Percentiles rank a stretch among this genome's conserved stretches.
These are phyloP conservation scores for Chamaetylas fuelleborni DNA, from an alignment of 2,113 vertebrate genomes.

Conservation along the genomic window DNA sequence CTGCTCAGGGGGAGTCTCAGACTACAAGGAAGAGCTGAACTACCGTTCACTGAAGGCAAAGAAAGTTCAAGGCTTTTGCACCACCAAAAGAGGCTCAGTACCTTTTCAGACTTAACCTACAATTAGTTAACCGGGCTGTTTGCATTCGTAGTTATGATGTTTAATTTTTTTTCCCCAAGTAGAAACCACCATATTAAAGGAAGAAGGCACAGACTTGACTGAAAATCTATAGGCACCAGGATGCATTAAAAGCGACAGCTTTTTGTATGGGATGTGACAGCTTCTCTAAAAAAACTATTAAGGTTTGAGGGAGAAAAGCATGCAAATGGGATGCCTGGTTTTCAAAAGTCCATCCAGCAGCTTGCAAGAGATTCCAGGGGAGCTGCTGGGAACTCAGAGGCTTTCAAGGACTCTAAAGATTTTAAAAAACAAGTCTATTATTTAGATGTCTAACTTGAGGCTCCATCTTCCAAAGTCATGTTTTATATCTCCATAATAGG, in stretches of 20 bases:
- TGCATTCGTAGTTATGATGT: background rate
- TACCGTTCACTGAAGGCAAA: background rate
- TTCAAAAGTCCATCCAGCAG: constrained; percentile 33
- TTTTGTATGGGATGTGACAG: constrained; percentile 52
- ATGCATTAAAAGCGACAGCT: constrained; percentile 19
- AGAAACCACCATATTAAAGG: background rate
- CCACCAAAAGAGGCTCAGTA: background rate
- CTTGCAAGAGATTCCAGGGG: constrained; percentile 40
- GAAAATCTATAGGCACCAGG: background rate
- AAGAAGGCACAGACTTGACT: background rate
- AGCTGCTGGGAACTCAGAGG: constrained; percentile 28
- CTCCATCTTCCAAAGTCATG: constrained; percentile 16
- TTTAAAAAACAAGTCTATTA: constrained; percentile 37
- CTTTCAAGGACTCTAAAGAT: constrained; percentile 33
- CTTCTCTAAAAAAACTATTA: constrained; percentile 21
- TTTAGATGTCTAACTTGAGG: constrained; percentile 50
- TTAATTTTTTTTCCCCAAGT: background rate
- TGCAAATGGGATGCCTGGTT: constrained; percentile 34
- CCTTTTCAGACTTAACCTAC: background rate
- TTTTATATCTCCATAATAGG: constrained; percentile 36
- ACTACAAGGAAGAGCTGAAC: background rate
- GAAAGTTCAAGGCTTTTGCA: background rate
- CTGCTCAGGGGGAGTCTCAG: background rate
- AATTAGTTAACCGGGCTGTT: background rate
- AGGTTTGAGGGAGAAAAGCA: constrained; percentile 27